Evolutionary conservation across 1,140 invertebrate species (phyloP), one percentile per base, ranked within the genome.

Genomic region (Schlechtendalia chinensis): DNA sequence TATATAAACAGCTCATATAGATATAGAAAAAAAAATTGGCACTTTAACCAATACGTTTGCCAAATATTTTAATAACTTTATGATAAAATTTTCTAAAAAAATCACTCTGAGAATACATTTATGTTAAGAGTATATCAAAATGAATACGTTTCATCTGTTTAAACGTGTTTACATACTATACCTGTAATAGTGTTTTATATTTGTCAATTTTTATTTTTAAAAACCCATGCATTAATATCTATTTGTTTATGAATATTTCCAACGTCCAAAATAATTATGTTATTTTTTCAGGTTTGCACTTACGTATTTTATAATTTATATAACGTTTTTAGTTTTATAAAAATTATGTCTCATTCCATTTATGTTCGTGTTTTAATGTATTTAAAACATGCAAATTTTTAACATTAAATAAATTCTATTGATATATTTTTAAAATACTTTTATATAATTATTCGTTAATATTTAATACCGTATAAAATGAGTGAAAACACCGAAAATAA

Each of bases 401-500:
- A 29, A 72, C 29, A 16, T n/a, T 22, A 6, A 10, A 74, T 58
- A 54, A n/a, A 12, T 54, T 39, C 16, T 58, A 5, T 32, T 59
- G 17, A 39, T 74, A 53, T 32, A 39, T 72, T 32, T 69, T 69
- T 47, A 1, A 65, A n/a, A 32, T 27, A 39, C 6, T n/a, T 65
- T 39, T 39, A 39, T 39, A n/a, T 65, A 69, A 69, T n/a, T 17
- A n/a, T 69, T 67, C 16, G 24, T 54, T 71, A 11, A 72, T 50
- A 50, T 39, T 39, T 4, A 39, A 39, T 19, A 72, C 5, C 32
- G 32, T 61, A 24, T 17, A 79, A 61, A 79, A 79, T 79, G 74
- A 61, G 58, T 29, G 74, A 79, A 79, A 79, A 79, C 8, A 27
- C 74, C 14, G 58, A 79, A 79, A 79, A 79, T 47, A 79, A 79